Percentiles rank a stretch among this genome's conserved stretches.
Evolutionary conservation across 2,888 invertebrate genomes (phyloP).

Genomic region (Amblyjoppa proteus): DNA sequence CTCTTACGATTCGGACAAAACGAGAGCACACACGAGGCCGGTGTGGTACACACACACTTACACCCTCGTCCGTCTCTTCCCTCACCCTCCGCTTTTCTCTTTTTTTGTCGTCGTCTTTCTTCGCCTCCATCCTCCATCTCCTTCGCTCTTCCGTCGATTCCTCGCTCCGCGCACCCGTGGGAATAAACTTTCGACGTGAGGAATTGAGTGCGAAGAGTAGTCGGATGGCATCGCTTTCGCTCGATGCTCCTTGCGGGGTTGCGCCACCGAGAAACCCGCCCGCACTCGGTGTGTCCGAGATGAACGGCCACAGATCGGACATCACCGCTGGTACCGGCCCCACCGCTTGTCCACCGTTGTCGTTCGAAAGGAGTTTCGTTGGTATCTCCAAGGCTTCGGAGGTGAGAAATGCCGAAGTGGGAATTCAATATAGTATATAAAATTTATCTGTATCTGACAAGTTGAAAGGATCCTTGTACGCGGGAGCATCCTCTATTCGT

Average conservation of each 20-base stretch:
- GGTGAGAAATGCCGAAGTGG: slow-evolving; percentile 48
- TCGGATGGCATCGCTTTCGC: slow-evolving; percentile 59
- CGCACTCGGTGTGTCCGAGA: slow-evolving; percentile 35
- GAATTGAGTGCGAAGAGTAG: slow-evolving; percentile 66
- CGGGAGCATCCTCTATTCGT: neutral
- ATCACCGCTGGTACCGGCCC: slow-evolving; percentile 42
- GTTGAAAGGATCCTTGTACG: slow-evolving; percentile 31
- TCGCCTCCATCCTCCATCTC: slow-evolving; percentile 3
- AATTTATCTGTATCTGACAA: slow-evolving; percentile 43
- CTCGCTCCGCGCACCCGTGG: slow-evolving; percentile 55
- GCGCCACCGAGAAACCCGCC: slow-evolving; percentile 19
- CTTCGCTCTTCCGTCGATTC: slow-evolving; percentile 37
- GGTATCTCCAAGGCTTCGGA: slow-evolving; percentile 50
- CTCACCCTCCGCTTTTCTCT: neutral
- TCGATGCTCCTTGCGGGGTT: slow-evolving; percentile 44
- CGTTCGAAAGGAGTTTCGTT: slow-evolving; percentile 45
- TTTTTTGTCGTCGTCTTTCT: slow-evolving; percentile 9
- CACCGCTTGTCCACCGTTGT: slow-evolving; percentile 25
- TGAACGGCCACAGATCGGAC: slow-evolving; percentile 58
- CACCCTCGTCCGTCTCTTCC: slow-evolving; percentile 4
- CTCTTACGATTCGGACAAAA: slow-evolving; percentile 68
- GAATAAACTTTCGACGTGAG: slow-evolving; percentile 73
- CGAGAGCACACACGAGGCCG: slow-evolving; percentile 12
- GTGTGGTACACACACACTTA: slow-evolving; percentile 15
- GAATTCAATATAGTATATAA: slow-evolving; percentile 58